phyloP scores from a whole-genome alignment of 1,140 invertebrate species.

The Achatina immaculata region DNA sequence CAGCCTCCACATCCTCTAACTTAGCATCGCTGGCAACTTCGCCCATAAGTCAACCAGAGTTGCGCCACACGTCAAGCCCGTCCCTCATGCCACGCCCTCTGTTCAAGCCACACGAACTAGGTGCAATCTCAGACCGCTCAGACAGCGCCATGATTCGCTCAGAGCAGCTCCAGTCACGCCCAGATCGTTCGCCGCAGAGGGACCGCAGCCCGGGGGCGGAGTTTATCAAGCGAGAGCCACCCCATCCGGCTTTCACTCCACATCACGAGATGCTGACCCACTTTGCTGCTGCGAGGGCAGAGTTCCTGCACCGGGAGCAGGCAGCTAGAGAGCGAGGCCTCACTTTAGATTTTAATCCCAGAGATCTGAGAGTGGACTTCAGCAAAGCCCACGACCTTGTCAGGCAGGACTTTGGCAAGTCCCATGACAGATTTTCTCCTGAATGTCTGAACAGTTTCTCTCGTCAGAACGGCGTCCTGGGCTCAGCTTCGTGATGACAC shows the following conservation, averaged over 20 bases:
- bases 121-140: slow-evolving; percentile 8
- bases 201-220: slow-evolving; percentile 22
- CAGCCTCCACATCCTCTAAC: slow-evolving; percentile 10
- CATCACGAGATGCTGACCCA: slow-evolving; percentile 36
- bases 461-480: slow-evolving; percentile 30
- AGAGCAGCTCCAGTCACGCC: slow-evolving; percentile 9
- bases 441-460: slow-evolving; percentile 13
- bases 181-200: not conserved
- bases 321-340: slow-evolving; percentile 27
- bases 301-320: slow-evolving; percentile 32
- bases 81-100: slow-evolving; percentile 13
- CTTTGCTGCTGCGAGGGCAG: slow-evolving; percentile 36
- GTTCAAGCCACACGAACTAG: slow-evolving; percentile 39
- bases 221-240: slow-evolving; percentile 30
- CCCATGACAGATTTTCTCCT: slow-evolving; percentile 23
- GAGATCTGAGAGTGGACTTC: slow-evolving; percentile 30
- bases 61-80: not conserved
- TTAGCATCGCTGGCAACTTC: not conserved
- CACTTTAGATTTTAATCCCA: slow-evolving; percentile 9
- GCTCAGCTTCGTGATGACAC: slow-evolving; percentile 36
- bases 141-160: not conserved
- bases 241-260: slow-evolving; percentile 28
- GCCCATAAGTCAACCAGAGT: not conserved
- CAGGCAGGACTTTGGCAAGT: slow-evolving; percentile 26
- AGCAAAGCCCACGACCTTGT: slow-evolving; percentile 36